Evolutionary conservation across 2,888 invertebrate genomes (phyloP).

Genomic region (Cremastobaeus sp.): DNA sequence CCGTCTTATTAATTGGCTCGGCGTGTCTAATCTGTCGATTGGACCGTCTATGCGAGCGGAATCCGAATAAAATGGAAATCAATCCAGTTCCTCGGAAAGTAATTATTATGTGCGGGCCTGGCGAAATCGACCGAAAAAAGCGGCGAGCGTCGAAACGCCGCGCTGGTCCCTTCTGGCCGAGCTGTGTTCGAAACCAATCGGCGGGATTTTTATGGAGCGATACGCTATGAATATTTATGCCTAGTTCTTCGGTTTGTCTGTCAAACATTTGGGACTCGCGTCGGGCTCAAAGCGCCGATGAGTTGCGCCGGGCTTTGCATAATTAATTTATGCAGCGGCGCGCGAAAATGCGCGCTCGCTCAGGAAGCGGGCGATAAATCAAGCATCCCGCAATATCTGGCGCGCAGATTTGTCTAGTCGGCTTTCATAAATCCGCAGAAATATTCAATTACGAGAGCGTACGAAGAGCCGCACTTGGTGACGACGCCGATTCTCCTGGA

Average conservation of each 20-base stretch:
- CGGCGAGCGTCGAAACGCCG: conserved; percentile 15
- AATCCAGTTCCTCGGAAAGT: conserved; percentile 64
- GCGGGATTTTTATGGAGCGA: conserved; percentile 64
- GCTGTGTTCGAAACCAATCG: conserved; percentile 57
- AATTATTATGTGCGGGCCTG: conserved; percentile 64
- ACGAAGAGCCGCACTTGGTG: conserved; percentile 68
- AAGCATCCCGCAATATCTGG: too few species aligned
- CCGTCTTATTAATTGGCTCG: conserved; percentile 69
- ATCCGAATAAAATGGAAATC: conserved; percentile 62
- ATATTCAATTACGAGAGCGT: conserved; percentile 16
- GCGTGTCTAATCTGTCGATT: conserved; percentile 73
- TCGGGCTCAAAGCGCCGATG: too few species aligned
- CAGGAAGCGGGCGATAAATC: too few species aligned
- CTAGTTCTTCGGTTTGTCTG: conserved; percentile 21
- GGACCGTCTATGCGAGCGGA: conserved; percentile 67
- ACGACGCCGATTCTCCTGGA: conserved; percentile 65
- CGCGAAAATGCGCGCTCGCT: conserved; percentile 13
- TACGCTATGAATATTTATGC: conserved; percentile 74
- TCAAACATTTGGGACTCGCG: conserved; percentile 22
- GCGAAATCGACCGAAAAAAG: conserved; percentile 33
- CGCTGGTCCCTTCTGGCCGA: conserved; percentile 34
- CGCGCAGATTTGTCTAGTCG: not conserved
- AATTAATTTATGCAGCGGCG: conserved; percentile 42
- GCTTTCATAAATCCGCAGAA: conserved; percentile 1
- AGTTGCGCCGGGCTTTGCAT: conserved; percentile 32